phyloP scores from a whole-genome alignment of 2,888 invertebrate species.

The Epistrophe eligans region DNA sequence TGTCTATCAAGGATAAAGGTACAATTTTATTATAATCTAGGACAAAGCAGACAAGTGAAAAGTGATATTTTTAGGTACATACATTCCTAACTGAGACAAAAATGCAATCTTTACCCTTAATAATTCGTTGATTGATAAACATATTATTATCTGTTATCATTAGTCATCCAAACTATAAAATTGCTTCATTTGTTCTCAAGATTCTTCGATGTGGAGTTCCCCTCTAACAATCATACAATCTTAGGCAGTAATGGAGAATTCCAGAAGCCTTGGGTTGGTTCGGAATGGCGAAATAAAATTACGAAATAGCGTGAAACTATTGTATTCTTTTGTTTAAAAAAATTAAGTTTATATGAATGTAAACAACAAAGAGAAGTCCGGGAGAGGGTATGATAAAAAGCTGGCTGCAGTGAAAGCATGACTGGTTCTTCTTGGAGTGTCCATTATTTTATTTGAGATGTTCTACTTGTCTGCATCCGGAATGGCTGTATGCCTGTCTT shows the following conservation, averaged over 20 bases:
- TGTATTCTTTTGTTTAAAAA: conserved; percentile 30
- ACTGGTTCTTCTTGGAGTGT: background rate
- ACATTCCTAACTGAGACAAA: no score
- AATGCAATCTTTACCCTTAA: no score
- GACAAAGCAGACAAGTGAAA: conserved; percentile 4
- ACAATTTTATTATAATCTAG: background rate
- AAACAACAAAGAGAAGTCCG: conserved; percentile 6
- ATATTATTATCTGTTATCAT: background rate
- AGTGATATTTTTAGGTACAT: no score
- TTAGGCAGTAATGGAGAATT: background rate
- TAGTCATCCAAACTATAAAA: background rate
- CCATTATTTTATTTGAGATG: conserved; percentile 9
- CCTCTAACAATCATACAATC: background rate
- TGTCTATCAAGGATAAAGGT: conserved; percentile 18
- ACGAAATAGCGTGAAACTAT: conserved; percentile 5
- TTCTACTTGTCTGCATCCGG: conserved; percentile 12
- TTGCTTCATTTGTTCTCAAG: background rate
- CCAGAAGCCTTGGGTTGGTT: conserved; percentile 2
- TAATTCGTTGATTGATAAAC: no score
- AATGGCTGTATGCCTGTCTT: background rate
- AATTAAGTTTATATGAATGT: conserved; percentile 20
- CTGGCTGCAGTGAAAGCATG: background rate
- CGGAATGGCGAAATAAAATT: conserved; percentile 3
- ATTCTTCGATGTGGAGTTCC: background rate
- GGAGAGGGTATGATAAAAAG: background rate